These are phyloP conservation scores for Tinamus guttatus DNA, from an alignment of 2,113 vertebrate genomes.

Conservation along the genomic window DNA sequence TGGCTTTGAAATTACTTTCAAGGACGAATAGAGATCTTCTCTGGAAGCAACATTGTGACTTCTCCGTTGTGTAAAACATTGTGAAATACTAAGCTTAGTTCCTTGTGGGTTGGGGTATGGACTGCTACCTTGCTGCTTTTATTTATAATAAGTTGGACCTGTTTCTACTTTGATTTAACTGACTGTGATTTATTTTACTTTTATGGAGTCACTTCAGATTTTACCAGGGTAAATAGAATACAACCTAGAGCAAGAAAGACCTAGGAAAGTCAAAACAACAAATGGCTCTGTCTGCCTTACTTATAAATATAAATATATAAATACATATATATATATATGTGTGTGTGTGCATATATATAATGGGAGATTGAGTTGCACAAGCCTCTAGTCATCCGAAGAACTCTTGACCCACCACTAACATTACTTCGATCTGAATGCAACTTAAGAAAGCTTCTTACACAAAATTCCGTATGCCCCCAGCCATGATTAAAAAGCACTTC, in stretches of 20 bases:
- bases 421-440: background rate
- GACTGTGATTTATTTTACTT: background rate
- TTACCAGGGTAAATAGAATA: background rate
- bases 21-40: conserved; percentile 4
- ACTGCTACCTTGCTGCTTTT: background rate
- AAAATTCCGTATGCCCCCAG: background rate
- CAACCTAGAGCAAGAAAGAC: background rate
- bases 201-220: background rate
- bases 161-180: background rate
- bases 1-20: background rate
- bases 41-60: conserved; percentile 10
- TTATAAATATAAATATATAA: background rate
- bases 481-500: background rate
- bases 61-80: background rate
- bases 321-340: too few species aligned
- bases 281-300: background rate
- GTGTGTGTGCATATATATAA: background rate
- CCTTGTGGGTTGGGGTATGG: background rate
- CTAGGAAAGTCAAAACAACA: background rate
- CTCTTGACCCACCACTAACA: background rate
- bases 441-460: background rate
- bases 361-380: background rate
- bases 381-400: background rate
- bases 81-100: conserved; percentile 37
- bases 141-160: background rate